Base-by-base conservation (phyloP, 2,797 vertebrate genomes). In the Sebastes elongatus region DNA sequence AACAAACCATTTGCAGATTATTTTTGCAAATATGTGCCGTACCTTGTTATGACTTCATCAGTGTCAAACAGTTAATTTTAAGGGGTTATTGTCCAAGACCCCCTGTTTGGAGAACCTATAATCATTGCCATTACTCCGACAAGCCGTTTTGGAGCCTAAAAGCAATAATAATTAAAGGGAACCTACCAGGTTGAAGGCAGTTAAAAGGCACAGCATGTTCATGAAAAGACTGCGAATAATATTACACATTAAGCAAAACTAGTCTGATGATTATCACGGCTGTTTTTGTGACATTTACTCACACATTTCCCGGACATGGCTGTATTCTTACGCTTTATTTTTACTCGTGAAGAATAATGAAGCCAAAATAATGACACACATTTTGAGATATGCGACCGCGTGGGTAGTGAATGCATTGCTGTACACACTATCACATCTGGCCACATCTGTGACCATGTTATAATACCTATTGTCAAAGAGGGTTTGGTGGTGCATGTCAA, bases 41-140 rank as follows among this genome's bases (percentile, higher is more conserved):
- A 25, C 25, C 55, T 63, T 82, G 65, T 76, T 73, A 56, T 82
- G 75, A 78, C 73, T 62, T 80, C 42, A 76, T 55, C 70, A 49
- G 59, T 79, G 72, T 79, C 71, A 78, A 62, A 81, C 25, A 28
- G 80, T 71, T 74, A 1, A 86, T 86, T 79, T 71, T 28, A 72
- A 35, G 59, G 59, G 69, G 59, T 65, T 56, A 74, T 59, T 77
- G 22, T 64, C 7, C 20, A 56, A 62, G 27, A 62, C 62, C 59
- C 63, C 27, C 57, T 64, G 32, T 20, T 74, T 6, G 13, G 18
- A 72, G 42, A 70, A 38, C 59, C 42, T 27, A 11, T 74, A 76
- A 84, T 79, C 49, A 83, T 38, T 52, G 28, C 20, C 33, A 49
- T 73, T 76, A 59, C 35, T 38, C 28, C n/a, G 46, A 78, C 74